These are phyloP conservation scores for Choristoneura rosaceana DNA, from an alignment of 2,888 invertebrate genomes.

Conservation along the genomic window DNA sequence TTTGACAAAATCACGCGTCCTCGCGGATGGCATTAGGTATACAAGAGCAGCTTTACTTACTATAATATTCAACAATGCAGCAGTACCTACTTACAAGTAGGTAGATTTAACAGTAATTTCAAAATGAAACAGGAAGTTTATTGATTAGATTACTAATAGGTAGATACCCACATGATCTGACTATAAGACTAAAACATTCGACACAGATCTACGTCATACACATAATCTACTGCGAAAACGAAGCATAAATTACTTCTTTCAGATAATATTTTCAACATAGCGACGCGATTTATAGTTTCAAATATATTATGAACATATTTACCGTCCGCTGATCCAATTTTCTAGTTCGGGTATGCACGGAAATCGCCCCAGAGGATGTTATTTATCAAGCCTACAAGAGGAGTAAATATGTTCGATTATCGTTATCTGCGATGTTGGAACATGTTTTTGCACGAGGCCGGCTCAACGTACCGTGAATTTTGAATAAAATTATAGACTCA, in stretches of 20 bases:
- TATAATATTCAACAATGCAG: no score
- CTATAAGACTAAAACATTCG: no score
- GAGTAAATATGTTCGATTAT: slow-evolving; percentile 16
- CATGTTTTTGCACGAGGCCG: slow-evolving; percentile 2
- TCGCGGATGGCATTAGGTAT: no score
- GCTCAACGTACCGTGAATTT: slow-evolving; percentile 2
- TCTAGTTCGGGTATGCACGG: slow-evolving; percentile 2
- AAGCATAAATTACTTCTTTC: background rate
- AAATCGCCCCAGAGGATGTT: slow-evolving; percentile 25
- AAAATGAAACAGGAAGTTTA: background rate
- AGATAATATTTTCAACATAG: background rate
- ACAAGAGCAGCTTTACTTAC: no score
- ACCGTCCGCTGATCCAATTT: background rate
- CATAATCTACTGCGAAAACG: background rate
- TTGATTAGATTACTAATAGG: background rate
- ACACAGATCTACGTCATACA: no score
- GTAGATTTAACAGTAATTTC: no score
- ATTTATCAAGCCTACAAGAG: slow-evolving; percentile 1
- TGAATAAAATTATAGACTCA: slow-evolving; percentile 14
- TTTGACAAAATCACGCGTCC: no score
- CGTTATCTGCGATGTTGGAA: slow-evolving; percentile 5
- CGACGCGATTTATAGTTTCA: background rate
- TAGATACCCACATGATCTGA: no score
- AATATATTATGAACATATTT: slow-evolving; percentile 4
- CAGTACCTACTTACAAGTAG: no score